Evolutionary conservation across 2,797 vertebrate genomes (phyloP).

Genomic region (Tadarida brasiliensis): DNA sequence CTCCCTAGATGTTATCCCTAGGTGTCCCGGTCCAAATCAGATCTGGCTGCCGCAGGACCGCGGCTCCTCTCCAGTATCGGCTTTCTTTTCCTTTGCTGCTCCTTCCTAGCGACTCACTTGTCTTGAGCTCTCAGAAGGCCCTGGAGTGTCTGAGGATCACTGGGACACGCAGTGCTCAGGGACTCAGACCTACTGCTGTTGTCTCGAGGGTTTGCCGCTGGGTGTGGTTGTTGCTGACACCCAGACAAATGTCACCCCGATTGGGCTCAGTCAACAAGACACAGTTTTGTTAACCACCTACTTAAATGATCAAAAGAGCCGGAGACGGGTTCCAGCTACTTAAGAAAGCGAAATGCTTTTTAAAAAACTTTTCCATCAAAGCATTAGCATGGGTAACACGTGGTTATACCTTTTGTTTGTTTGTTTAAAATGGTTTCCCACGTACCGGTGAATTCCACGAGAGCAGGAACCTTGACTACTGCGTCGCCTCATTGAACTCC

Average conservation of each 20-base stretch:
- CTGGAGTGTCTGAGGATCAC: not conserved
- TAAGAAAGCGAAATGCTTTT: not conserved
- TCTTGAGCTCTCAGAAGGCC: conserved; percentile 22
- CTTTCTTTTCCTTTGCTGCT: conserved; percentile 56
- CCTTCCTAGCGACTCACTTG: conserved; percentile 75
- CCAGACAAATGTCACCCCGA: not conserved
- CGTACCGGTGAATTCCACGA: not conserved
- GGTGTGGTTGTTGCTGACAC: not conserved
- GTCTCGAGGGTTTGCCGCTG: not conserved
- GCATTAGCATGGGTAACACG: rapidly evolving
- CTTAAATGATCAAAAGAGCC: not conserved
- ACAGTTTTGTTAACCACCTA: not conserved
- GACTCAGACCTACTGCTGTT: not conserved
- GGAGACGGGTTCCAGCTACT: not conserved
- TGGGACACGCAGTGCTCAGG: not conserved
- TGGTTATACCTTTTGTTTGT: not conserved
- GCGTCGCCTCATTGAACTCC: not conserved
- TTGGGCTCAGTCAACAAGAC: rapidly evolving
- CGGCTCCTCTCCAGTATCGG: not conserved
- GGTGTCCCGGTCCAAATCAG: conserved; percentile 77
- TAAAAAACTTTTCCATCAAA: not conserved
- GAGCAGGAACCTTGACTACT: not conserved
- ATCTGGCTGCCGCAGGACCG: not conserved
- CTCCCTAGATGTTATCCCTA: conserved; percentile 75
- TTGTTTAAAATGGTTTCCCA: not conserved